Percentiles rank a stretch among this genome's conserved stretches.
Conservation (phyloP, 2,888 invertebrate genomes). For the Gortyna flavago region DNA sequence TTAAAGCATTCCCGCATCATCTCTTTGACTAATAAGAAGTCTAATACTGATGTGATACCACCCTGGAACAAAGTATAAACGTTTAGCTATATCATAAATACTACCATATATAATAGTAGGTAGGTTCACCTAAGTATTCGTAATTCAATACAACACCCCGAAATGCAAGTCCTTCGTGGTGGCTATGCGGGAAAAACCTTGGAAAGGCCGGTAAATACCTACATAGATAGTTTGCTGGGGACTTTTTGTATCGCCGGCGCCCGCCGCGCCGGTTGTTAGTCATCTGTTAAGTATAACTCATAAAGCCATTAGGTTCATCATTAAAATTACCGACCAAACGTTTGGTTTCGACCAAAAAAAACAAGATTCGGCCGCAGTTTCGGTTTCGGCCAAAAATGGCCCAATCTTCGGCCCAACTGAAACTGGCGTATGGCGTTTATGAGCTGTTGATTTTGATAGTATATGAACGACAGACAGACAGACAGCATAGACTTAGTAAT, state of each 20-base stretch:
- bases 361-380: not conserved
- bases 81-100: not conserved
- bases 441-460: not conserved
- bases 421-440: no score
- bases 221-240: not conserved
- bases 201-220: not conserved
- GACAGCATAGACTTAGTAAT: not conserved
- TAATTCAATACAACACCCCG: not conserved
- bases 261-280: not conserved
- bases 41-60: constrained; percentile 82
- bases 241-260: not conserved
- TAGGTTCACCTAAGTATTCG: not conserved
- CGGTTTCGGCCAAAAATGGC: not conserved
- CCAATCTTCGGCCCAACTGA: no score
- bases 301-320: not conserved
- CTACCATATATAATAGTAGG: not conserved
- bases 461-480: no score
- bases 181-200: not conserved
- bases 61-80: constrained; percentile 79
- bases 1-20: constrained; percentile 90
- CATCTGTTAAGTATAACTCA: not conserved
- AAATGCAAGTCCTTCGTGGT: not conserved
- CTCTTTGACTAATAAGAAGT: constrained; percentile 87
- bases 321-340: not conserved
- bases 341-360: not conserved